phyloP scores from a whole-genome alignment of 2,797 vertebrate genomes.

The Myripristis jacobus region DNA sequence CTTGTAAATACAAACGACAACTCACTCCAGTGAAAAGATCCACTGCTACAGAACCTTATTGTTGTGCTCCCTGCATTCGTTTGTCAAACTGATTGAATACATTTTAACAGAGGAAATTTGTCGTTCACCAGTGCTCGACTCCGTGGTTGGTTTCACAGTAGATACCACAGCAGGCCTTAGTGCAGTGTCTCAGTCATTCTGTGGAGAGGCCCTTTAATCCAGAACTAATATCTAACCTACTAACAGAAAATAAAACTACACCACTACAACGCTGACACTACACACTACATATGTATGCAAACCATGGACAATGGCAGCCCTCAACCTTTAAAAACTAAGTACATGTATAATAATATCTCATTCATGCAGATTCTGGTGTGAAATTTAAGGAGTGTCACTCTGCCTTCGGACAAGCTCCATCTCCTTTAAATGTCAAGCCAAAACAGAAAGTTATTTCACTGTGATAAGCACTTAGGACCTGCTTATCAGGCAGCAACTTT shows the following conservation, averaged over 20 bases:
- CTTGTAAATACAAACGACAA: slow-evolving; percentile 7
- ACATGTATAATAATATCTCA: not conserved
- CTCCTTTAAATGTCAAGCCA: not conserved
- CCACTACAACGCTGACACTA: slow-evolving; percentile 26
- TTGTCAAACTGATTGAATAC: too few species aligned
- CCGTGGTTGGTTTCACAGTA: slow-evolving; percentile 40
- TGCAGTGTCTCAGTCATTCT: slow-evolving; percentile 34
- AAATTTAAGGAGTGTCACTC: not conserved
- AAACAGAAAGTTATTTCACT: not conserved
- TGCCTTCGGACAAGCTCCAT: not conserved
- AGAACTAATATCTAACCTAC: slow-evolving; percentile 25
- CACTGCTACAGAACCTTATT: slow-evolving; percentile 6
- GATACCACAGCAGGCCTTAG: slow-evolving; percentile 24
- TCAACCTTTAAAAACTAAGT: slow-evolving; percentile 12
- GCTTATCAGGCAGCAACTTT: slow-evolving; percentile 10
- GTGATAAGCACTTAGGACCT: not conserved
- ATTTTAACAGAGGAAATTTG: slow-evolving; percentile 6
- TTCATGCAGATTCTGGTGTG: slow-evolving; percentile 14
- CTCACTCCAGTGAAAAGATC: slow-evolving; percentile 21
- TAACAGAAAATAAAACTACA: slow-evolving; percentile 27
- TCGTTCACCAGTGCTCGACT: slow-evolving; percentile 10
- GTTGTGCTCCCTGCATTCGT: not conserved
- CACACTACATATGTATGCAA: slow-evolving; percentile 32
- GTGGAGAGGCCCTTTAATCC: slow-evolving; percentile 15
- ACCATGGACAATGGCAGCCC: slow-evolving; percentile 9